Conservation (phyloP, 2,797 vertebrate species). For the Hoplostethus mediterraneus region DNA sequence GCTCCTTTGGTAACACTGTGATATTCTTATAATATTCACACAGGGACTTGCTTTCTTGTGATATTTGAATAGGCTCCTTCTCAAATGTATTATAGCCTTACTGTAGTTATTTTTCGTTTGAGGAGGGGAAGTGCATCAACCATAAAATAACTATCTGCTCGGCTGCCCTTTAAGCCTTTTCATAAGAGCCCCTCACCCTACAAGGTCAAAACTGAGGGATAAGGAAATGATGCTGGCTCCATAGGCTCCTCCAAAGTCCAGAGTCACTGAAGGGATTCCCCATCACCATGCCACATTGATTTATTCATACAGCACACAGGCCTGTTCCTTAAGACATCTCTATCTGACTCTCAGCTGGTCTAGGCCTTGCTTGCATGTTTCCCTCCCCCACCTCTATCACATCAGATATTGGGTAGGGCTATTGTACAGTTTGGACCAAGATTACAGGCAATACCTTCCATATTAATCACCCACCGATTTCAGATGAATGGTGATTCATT, state of each 20-base stretch:
- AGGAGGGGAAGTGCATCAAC: background rate
- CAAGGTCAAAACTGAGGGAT: slow-evolving; percentile 71
- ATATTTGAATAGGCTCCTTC: slow-evolving; percentile 9
- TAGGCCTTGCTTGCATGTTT: slow-evolving; percentile 7
- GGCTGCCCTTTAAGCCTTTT: background rate
- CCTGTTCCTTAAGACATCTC: slow-evolving; percentile 31
- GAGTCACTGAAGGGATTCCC: slow-evolving; percentile 43
- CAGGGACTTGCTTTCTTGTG: background rate
- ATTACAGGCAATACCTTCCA: background rate
- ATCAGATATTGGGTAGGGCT: slow-evolving; percentile 11
- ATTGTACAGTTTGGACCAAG: slow-evolving; percentile 4
- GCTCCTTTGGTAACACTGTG: background rate
- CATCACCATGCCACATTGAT: slow-evolving; percentile 60
- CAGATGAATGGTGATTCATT: background rate
- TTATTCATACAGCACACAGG: slow-evolving; percentile 67
- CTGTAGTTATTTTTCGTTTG: too few species aligned
- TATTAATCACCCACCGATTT: background rate
- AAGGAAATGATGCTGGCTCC: slow-evolving; percentile 48
- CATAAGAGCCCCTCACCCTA: slow-evolving; percentile 13
- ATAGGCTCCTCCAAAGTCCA: slow-evolving; percentile 23
- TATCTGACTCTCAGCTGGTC: slow-evolving; percentile 28
- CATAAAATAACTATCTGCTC: slow-evolving; percentile 1
- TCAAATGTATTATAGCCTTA: too few species aligned
- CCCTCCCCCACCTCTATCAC: slow-evolving; percentile 6
- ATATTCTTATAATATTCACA: background rate